Evolutionary conservation across 2,888 invertebrate species (phyloP), one percentile per base, ranked within the genome.

Genomic region (Aproaerema taeniolella): DNA sequence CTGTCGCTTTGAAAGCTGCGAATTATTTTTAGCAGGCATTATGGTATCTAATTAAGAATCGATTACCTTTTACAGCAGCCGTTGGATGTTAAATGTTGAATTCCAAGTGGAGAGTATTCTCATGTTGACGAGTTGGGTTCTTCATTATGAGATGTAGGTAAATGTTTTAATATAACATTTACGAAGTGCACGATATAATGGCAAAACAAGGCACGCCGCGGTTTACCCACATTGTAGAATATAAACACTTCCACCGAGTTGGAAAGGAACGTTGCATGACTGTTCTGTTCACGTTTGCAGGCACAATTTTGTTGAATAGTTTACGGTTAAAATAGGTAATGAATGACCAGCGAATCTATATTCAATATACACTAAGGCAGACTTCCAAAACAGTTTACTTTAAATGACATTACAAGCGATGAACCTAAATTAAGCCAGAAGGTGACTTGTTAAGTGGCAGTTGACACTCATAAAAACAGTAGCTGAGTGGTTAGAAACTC

Each of bases 1-100:
- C 61, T 59, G 61, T 59, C 55, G 58, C 66, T 70, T 69, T 67
- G 64, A 76, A 76, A 75, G 74, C 69, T 72, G 73, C 68, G 51
- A 67, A 69, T 61, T 68, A 59, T 56, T 58, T 61, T 58, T 55
- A 56, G 51, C 45, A 24, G 35, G 15, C 46, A 47, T 37, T 39
- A 46, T 50, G 44, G 46, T 42, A 46, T 52, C 45, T 50, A 50
- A 46, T 45, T 48, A 38, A 43, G 41, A 35, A 44, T 41, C 42
- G 25, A 32, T 28, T 13, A 24, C 39, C 31, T 34, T 39, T 24
- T 10, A n/a, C 14, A 28, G 11, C 17, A 17, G 34, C 34, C 12
- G 34, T 11, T 34, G 13, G 25, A 34, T 13, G 25, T 25, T n/a
- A n/a, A n/a, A n/a, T n/a, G n/a, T n/a, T n/a, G n/a, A n/a, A n/a